Conservation (phyloP, 2,888 invertebrate genomes). For the Epistrophe grossulariae region DNA sequence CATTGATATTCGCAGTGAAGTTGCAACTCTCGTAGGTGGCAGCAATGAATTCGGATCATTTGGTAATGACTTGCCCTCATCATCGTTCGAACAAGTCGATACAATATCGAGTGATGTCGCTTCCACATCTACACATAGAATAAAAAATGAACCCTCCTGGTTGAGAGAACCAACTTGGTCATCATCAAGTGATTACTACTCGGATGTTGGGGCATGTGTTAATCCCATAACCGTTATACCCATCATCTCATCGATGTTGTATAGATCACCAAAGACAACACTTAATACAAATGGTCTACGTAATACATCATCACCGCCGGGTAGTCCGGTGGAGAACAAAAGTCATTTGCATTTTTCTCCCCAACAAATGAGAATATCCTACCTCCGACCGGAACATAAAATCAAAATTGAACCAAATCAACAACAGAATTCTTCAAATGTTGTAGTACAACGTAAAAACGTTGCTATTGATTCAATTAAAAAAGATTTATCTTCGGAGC, state of each 20-base stretch:
- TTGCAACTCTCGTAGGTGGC: conserved; percentile 91
- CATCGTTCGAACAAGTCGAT: conserved; percentile 83
- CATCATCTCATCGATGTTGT: conserved; percentile 85
- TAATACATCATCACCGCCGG: conserved; percentile 84
- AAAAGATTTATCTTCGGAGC: conserved; percentile 86
- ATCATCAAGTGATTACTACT: conserved; percentile 86
- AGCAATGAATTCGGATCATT: conserved; percentile 87
- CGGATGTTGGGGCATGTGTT: conserved; percentile 89
- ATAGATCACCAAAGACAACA: conserved; percentile 80
- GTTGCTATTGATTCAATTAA: conserved; percentile 85
- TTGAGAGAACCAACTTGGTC: conserved; percentile 80
- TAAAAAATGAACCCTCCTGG: conserved; percentile 78
- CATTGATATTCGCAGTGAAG: conserved; percentile 94
- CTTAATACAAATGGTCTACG: conserved; percentile 79
- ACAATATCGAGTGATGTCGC: conserved; percentile 79
- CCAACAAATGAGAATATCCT: conserved; percentile 86
- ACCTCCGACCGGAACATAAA: conserved; percentile 54
- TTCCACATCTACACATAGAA: conserved; percentile 69
- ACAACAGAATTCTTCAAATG: conserved; percentile 77
- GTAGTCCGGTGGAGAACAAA: conserved; percentile 88
- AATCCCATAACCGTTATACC: conserved; percentile 97
- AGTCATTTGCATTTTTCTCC: conserved; percentile 90
- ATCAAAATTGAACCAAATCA: conserved; percentile 78
- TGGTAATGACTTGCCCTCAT: conserved; percentile 82
- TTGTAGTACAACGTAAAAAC: conserved; percentile 80